Base-by-base conservation (phyloP, 2,797 vertebrate genomes). In the Eulemur rubriventer region DNA sequence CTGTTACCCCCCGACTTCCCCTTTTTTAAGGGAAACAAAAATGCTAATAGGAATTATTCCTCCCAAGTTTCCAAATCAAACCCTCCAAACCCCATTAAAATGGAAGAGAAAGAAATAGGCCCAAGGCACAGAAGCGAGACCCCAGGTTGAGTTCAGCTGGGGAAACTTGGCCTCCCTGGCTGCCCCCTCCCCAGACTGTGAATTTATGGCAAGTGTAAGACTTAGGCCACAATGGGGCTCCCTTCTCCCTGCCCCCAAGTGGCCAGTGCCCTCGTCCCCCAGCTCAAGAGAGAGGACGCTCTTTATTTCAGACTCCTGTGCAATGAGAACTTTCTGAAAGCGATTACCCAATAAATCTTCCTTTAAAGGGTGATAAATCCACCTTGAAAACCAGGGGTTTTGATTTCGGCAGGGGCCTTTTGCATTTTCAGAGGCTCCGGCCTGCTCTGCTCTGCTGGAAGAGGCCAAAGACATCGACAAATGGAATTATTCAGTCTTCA, bases 281-380 rank as follows among this genome's bases (percentile, higher is more conserved):
- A 43, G 61, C 55, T 59, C 72, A 4, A 22, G 20, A 55, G 70
- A 72, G 41, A 63, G 48, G 33, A 48, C 11, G 0, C 61, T 80
- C 26, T 97, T 97, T 76, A 86, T 86, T 65, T 48, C 85, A 96
- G 89, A 97, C 57, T 89, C 85, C 0, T 2, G 28, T 86, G 96
- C 76, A 61, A 87, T 50, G 95, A 97, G 86, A 89, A 88, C 73
- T 96, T 93, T 98, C 96, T 79, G 95, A 96, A 94, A 86, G 96
- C 4, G 35, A 96, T 98, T 96, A 97, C 84, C 96, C 97, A 94
- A 92, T 52, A 95, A 95, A 96, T 96, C 97, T 98, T 96, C 73
- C 94, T 98, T 97, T 96, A 96, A 97, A 97, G 97, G 97, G 82
- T 6, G 70, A 96, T 95, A 97, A 98, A 98, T 96, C 96, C 97